Conservation (phyloP, 2,888 invertebrate genomes). For the Allolobophora icterica region DNA sequence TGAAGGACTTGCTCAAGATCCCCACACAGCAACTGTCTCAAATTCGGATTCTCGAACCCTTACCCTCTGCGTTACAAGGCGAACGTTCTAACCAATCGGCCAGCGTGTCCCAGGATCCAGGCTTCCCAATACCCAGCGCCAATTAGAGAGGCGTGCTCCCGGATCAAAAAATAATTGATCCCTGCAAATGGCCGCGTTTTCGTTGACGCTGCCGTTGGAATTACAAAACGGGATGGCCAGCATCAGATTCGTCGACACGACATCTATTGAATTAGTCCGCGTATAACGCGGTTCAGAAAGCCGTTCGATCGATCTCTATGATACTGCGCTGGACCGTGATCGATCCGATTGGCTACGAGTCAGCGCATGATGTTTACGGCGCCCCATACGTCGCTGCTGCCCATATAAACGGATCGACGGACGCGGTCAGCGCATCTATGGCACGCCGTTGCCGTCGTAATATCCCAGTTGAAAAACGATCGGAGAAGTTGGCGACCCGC, state of each 20-base stretch:
- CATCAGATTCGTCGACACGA: background rate
- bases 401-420: background rate
- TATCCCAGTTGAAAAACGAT: background rate
- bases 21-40: too few species aligned
- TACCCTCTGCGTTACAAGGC: too few species aligned
- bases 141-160: too few species aligned
- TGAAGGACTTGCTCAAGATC: too few species aligned
- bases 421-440: background rate
- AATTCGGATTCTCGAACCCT: too few species aligned
- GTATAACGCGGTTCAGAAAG: background rate
- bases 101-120: too few species aligned
- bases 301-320: background rate
- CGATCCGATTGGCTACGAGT: background rate
- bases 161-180: too few species aligned
- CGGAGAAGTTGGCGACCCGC: background rate
- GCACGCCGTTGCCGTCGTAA: constrained; percentile 23
- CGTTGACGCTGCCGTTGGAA: too few species aligned
- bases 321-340: background rate
- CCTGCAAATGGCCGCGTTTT: too few species aligned
- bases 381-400: background rate
- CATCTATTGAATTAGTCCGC: constrained; percentile 7
- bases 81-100: too few species aligned
- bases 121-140: too few species aligned
- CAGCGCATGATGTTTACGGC: background rate
- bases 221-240: background rate